Conservation (phyloP, 2,113 vertebrate species). For the Oreochromis tanganicae region DNA sequence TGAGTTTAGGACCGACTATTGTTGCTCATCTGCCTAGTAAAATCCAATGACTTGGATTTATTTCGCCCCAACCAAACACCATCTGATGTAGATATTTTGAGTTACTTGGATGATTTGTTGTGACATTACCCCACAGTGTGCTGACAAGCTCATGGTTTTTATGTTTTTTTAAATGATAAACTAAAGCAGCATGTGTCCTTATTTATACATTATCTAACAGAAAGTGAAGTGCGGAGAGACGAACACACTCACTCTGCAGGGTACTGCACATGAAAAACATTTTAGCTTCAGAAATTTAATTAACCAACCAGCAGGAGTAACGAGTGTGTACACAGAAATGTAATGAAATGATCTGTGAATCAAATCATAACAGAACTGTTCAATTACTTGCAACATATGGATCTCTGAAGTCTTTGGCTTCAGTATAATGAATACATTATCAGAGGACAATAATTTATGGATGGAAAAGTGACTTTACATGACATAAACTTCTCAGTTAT, state of each 20-base stretch:
- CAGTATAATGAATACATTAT: neutral
- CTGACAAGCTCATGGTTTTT: neutral
- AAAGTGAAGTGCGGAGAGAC: neutral
- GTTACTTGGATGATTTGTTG: neutral
- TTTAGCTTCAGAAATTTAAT: neutral
- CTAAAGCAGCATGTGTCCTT: neutral
- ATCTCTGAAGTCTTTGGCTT: neutral
- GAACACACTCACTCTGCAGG: neutral
- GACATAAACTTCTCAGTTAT: neutral
- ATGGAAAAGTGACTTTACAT: neutral
- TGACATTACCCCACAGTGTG: neutral
- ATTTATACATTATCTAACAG: neutral
- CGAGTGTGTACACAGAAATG: neutral
- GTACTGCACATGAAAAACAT: neutral
- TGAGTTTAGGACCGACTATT: neutral
- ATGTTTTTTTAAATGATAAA: neutral
- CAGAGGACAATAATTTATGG: neutral
- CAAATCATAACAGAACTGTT: neutral
- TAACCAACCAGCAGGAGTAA: neutral
- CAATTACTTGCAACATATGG: neutral
- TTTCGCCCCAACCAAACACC: neutral
- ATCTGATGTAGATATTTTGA: neutral
- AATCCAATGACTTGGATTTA: neutral
- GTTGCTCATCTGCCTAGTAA: neutral
- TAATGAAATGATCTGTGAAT: neutral